These are phyloP conservation scores for Hoplodrina ambigua DNA, from an alignment of 2,888 invertebrate genomes.

Conservation along the genomic window DNA sequence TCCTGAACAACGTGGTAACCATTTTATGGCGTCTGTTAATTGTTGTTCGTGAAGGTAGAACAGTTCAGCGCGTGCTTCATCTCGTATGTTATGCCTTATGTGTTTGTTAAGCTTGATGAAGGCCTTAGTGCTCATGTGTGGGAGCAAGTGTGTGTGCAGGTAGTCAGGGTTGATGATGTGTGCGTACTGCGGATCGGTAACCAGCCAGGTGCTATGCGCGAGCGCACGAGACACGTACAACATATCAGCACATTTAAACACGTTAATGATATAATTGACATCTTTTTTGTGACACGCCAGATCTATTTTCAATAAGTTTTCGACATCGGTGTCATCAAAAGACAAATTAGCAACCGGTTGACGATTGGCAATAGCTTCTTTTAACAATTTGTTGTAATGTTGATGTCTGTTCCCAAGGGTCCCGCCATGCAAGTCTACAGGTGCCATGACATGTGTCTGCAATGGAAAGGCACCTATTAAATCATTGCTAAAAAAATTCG, in stretches of 20 bases:
- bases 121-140: constrained; percentile 78
- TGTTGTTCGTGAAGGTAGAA: constrained; percentile 74
- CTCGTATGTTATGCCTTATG: constrained; percentile 74
- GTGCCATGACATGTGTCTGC: constrained; percentile 66
- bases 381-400: constrained; percentile 73
- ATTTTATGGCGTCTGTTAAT: constrained; percentile 72
- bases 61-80: constrained; percentile 76
- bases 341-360: constrained; percentile 58
- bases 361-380: constrained; percentile 61
- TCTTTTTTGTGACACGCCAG: constrained; percentile 74
- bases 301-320: constrained; percentile 79
- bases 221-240: constrained; percentile 79
- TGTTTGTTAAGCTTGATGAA: constrained; percentile 73
- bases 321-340: constrained; percentile 70
- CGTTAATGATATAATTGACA: constrained; percentile 75
- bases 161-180: constrained; percentile 78
- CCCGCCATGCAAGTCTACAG: constrained; percentile 49
- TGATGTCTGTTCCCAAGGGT: constrained; percentile 75
- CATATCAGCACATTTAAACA: constrained; percentile 77
- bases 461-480: constrained; percentile 19
- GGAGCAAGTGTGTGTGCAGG: constrained; percentile 72
- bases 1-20: constrained; percentile 79
- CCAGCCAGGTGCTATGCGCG: constrained; percentile 74
- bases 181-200: constrained; percentile 75
- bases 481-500: neutral